A percentile compares a stretch with the other conserved stretches of the same genome.
Evolutionary conservation across 1,140 invertebrate species (phyloP).

Genomic region (Eumeta japonica): DNA sequence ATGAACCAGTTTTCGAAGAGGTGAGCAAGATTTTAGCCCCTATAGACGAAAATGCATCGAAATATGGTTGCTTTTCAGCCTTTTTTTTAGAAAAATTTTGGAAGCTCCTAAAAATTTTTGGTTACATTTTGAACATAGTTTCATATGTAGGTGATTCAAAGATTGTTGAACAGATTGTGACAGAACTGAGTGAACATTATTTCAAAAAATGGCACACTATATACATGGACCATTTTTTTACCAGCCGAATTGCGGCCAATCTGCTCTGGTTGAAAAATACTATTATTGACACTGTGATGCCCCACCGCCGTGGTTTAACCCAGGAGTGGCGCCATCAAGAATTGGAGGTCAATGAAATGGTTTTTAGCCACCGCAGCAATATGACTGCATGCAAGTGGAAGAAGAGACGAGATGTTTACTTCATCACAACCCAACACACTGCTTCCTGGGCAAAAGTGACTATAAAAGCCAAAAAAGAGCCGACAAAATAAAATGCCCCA

Average conservation of each 20-base stretch:
- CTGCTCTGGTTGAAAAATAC: conserved; percentile 13
- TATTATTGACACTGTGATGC: conserved; percentile 19
- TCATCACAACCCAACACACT: conserved; percentile 15
- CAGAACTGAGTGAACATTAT: conserved; percentile 15
- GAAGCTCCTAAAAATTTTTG: conserved; percentile 10
- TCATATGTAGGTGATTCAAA: no score
- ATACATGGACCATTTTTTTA: conserved; percentile 26
- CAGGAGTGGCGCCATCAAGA: conserved; percentile 12
- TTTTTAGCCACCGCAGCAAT: conserved; percentile 14
- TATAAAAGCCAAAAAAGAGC: conserved; percentile 11
- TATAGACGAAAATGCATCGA: conserved; percentile 9
- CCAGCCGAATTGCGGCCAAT: conserved; percentile 16
- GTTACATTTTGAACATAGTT: conserved; percentile 7
- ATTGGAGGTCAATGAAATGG: conserved; percentile 8
- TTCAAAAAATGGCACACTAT: conserved; percentile 18
- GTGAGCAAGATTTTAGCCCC: not conserved
- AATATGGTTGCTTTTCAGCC: conserved; percentile 12
- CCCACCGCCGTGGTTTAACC: conserved; percentile 13
- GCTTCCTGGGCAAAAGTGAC: conserved; percentile 11
- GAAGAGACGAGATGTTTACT: conserved; percentile 19
- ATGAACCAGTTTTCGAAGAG: conserved; percentile 2
- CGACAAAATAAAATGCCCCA: no score
- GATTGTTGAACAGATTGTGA: conserved; percentile 17
- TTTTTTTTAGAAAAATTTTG: conserved; percentile 11
- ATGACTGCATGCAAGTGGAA: conserved; percentile 24